Evolutionary conservation across 2,113 vertebrate species (phyloP).

Genomic region (Chrysochloris asiatica): DNA sequence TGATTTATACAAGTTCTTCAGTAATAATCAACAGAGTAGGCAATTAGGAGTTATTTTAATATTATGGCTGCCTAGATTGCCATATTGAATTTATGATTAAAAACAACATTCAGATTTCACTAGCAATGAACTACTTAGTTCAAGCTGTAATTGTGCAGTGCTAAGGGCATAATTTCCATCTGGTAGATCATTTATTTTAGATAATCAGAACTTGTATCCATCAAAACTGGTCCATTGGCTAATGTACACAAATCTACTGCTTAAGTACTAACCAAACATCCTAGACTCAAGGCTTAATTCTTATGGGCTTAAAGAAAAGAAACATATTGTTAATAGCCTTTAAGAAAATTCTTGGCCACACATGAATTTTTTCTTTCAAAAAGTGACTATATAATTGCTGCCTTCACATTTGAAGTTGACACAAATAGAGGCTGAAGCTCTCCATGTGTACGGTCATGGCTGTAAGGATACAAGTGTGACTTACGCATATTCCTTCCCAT

Average conservation of each 20-base stretch:
- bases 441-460: neutral
- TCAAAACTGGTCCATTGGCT: neutral
- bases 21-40: neutral
- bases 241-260: neutral
- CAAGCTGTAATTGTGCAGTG: neutral
- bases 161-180: neutral
- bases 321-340: conserved; percentile 9
- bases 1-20: neutral
- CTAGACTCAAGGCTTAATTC: neutral
- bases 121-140: neutral
- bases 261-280: neutral
- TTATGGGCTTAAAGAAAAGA: neutral
- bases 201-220: neutral
- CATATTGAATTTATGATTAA: neutral
- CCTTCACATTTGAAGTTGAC: neutral
- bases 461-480: neutral
- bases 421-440: neutral
- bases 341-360: neutral
- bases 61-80: neutral
- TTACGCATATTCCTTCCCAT: neutral
- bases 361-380: neutral
- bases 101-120: conserved; percentile 2
- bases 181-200: conserved; percentile 13
- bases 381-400: neutral
- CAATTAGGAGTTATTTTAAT: neutral